These are phyloP conservation scores for Onthophagus sagittarius DNA, from an alignment of 2,888 invertebrate species.

Conservation along the genomic window DNA sequence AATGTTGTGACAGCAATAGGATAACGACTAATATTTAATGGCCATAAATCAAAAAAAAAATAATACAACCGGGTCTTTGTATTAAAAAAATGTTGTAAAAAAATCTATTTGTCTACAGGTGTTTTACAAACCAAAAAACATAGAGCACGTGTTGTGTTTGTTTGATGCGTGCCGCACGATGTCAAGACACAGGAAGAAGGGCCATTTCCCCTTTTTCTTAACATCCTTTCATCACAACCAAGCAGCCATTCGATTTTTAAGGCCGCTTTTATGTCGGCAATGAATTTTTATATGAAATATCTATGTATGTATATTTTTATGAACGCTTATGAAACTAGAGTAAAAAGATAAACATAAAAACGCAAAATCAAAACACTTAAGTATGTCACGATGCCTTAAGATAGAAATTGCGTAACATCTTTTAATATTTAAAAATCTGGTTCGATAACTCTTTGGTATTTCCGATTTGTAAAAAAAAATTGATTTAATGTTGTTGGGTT, in stretches of 20 bases:
- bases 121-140: not conserved
- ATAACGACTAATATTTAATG: no score
- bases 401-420: not conserved
- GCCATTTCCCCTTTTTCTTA: not conserved
- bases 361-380: constrained; percentile 27
- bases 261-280: not conserved
- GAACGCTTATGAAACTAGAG: not conserved
- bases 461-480: not conserved
- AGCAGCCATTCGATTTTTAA: not conserved
- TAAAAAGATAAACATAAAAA: not conserved
- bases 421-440: not conserved
- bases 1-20: no score
- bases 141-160: not conserved
- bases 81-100: not conserved
- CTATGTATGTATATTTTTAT: not conserved
- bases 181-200: not conserved
- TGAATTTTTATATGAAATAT: not conserved
- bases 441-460: constrained; percentile 1
- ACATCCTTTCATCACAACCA: not conserved
- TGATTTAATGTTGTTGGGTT: constrained; percentile 16
- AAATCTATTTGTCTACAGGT: not conserved
- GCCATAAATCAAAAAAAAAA: no score
- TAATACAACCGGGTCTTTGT: not conserved
- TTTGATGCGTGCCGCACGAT: not conserved
- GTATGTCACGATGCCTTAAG: constrained; percentile 17